Evolutionary conservation across 2,113 vertebrate species (phyloP).

Genomic region (Etia nguti): DNA sequence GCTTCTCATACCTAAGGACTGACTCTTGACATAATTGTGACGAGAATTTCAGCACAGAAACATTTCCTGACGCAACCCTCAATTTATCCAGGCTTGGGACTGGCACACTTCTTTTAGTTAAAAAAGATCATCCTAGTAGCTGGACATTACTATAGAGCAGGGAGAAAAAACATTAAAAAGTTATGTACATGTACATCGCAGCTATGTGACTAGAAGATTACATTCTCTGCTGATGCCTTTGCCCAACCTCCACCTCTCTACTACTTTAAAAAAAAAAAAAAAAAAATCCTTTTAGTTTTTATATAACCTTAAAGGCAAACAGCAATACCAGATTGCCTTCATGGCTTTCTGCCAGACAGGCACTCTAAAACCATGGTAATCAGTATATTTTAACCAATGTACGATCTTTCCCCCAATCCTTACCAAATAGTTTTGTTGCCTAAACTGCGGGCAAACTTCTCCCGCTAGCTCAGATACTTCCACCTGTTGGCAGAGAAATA

Average conservation of each 20-base stretch:
- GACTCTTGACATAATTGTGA: neutral
- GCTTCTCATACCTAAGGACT: neutral
- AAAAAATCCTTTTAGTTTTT: neutral
- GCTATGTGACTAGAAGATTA: neutral
- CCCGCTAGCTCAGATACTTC: rapidly evolving
- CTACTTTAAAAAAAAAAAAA: neutral
- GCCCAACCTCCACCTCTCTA: neutral
- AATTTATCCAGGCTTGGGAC: neutral
- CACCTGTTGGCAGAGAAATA: neutral
- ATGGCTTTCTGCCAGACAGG: neutral
- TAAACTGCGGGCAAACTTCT: neutral
- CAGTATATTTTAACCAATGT: neutral
- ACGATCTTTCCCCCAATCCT: neutral
- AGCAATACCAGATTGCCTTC: neutral
- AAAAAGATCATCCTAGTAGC: neutral
- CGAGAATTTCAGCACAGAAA: neutral
- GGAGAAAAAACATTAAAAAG: neutral
- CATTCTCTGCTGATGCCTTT: neutral
- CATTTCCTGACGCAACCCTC: neutral
- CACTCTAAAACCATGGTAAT: neutral
- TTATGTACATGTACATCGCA: neutral
- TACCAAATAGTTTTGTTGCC: neutral
- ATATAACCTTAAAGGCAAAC: neutral
- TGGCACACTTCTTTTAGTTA: neutral
- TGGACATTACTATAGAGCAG: neutral